Percentiles rank a stretch among this genome's conserved stretches.
Conservation (phyloP, 2,888 invertebrate species). For the Tupiocoris notatus region DNA sequence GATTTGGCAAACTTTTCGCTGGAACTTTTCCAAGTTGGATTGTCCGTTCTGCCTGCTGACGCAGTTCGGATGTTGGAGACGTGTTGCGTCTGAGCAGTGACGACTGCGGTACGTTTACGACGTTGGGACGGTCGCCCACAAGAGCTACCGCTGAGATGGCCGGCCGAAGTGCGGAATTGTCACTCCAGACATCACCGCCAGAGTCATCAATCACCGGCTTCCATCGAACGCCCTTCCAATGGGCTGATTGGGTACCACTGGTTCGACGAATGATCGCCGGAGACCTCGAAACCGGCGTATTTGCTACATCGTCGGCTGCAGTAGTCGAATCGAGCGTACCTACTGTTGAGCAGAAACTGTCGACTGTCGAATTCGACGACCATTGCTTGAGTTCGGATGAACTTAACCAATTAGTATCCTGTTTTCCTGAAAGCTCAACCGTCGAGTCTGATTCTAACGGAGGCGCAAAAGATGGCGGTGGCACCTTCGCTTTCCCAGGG, state of each 20-base stretch:
- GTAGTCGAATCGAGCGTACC: slow-evolving; percentile 14
- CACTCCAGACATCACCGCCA: slow-evolving; percentile 46
- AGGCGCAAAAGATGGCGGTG: neutral
- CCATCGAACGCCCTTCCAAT: slow-evolving; percentile 54
- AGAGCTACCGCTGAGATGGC: neutral
- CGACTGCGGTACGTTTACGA: neutral
- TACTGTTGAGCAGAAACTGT: slow-evolving; percentile 49
- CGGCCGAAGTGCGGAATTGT: slow-evolving; percentile 30
- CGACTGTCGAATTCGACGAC: slow-evolving; percentile 49
- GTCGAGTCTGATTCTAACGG: neutral
- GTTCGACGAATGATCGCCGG: slow-evolving; percentile 48
- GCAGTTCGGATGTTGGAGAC: slow-evolving; percentile 14
- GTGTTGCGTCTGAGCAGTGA: slow-evolving; percentile 18
- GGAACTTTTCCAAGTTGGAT: neutral
- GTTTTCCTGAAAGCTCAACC: neutral
- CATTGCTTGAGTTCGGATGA: slow-evolving; percentile 40
- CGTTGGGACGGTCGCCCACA: neutral
- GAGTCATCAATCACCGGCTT: slow-evolving; percentile 50
- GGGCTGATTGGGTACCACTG: slow-evolving; percentile 50
- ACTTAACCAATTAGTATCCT: neutral
- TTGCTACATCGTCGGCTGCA: slow-evolving; percentile 1
- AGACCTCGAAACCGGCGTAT: neutral
- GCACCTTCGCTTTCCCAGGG: neutral
- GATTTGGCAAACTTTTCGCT: slow-evolving; percentile 40
- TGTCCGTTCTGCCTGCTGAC: neutral